phyloP scores from a whole-genome alignment of 2,113 vertebrate species.

The Dicaeum eximium region DNA sequence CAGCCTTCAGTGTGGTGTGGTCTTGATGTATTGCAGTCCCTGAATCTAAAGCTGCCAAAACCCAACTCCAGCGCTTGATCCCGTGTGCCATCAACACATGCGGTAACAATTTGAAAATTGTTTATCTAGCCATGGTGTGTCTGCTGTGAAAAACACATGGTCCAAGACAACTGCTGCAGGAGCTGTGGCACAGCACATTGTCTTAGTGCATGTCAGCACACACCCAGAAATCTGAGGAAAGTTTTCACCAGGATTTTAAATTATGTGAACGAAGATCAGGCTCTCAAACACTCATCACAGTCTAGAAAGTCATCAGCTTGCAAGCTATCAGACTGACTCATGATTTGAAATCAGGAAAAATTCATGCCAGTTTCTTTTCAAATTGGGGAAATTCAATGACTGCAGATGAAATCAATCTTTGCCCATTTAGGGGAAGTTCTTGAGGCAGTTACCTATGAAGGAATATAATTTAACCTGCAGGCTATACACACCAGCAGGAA shows the following conservation, averaged over 20 bases:
- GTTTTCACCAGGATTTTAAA: neutral
- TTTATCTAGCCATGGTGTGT: neutral
- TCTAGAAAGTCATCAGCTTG: neutral
- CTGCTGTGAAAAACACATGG: neutral
- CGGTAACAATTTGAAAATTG: neutral
- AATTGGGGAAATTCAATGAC: neutral
- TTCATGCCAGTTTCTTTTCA: neutral
- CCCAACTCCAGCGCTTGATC: neutral
- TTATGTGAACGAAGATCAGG: neutral
- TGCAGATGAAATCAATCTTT: neutral
- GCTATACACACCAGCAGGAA: neutral
- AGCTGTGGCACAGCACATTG: neutral
- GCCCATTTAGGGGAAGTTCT: neutral
- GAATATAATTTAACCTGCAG: neutral
- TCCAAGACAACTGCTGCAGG: neutral
- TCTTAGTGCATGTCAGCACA: neutral
- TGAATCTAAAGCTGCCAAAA: neutral
- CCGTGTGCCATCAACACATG: fast-evolving
- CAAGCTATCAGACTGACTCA: neutral
- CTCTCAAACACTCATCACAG: neutral
- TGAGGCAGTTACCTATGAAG: neutral
- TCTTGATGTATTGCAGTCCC: neutral
- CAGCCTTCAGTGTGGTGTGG: neutral
- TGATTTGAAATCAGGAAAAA: neutral
- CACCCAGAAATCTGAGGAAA: neutral